These are phyloP conservation scores for Ptilonorhynchus violaceus DNA, from an alignment of 2,113 vertebrate genomes.

Conservation along the genomic window DNA sequence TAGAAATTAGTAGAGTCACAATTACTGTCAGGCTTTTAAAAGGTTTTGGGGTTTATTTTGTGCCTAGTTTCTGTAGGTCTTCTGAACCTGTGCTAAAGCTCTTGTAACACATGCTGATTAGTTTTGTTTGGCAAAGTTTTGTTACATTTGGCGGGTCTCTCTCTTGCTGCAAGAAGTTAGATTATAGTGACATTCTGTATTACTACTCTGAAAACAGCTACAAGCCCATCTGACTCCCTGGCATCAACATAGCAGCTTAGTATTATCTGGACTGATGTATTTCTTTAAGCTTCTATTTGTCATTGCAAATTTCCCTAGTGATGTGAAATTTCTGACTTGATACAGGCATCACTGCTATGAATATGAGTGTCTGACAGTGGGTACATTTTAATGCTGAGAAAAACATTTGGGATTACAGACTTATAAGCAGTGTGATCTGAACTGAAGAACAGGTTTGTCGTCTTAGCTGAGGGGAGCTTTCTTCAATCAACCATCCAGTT, in stretches of 20 bases:
- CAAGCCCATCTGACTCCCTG: background rate
- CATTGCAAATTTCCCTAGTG: background rate
- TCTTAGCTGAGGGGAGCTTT: background rate
- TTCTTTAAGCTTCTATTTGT: slow-evolving; percentile 8
- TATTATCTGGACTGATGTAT: background rate
- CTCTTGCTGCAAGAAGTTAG: background rate
- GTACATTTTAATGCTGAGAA: background rate
- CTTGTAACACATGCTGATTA: background rate
- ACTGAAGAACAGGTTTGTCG: background rate
- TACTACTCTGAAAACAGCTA: background rate
- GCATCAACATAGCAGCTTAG: background rate
- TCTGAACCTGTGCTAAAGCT: background rate
- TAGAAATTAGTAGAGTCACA: background rate
- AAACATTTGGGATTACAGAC: background rate
- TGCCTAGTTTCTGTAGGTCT: background rate
- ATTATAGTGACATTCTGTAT: background rate
- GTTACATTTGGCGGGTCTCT: slow-evolving; percentile 15
- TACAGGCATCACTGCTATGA: background rate
- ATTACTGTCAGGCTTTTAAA: background rate
- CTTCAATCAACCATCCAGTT: background rate
- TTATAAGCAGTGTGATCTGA: background rate
- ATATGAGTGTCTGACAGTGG: background rate
- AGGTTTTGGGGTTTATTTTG: background rate
- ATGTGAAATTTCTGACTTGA: background rate
- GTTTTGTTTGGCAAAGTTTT: slow-evolving; percentile 48